phyloP scores from a whole-genome alignment of 2,888 invertebrate species.

The Epistrophe grossulariae region DNA sequence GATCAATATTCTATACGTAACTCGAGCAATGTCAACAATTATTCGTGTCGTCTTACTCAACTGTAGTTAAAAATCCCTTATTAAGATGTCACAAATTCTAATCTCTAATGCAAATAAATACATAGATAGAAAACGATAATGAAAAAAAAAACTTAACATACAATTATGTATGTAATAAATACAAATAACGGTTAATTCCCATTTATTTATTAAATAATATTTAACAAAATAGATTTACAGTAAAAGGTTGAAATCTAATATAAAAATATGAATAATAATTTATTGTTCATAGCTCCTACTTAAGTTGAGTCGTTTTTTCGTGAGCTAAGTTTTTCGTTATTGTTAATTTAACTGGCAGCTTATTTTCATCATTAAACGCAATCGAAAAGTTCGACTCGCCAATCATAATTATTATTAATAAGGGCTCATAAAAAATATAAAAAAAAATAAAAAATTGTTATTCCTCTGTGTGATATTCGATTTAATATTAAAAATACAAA shows the following conservation, averaged over 20 bases:
- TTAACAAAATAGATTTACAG: slow-evolving; percentile 24
- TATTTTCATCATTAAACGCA: neutral
- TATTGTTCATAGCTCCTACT: slow-evolving; percentile 26
- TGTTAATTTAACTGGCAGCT: slow-evolving; percentile 4
- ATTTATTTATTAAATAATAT: slow-evolving; percentile 43
- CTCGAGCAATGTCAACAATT: slow-evolving; percentile 1
- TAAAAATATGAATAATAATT: slow-evolving; percentile 25
- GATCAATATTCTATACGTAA: neutral
- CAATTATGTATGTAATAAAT: slow-evolving; percentile 23
- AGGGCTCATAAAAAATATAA: slow-evolving; percentile 16
- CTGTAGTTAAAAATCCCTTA: slow-evolving; percentile 11
- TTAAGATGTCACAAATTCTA: slow-evolving; percentile 62
- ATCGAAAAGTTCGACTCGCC: neutral
- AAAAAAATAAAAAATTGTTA: slow-evolving; percentile 67
- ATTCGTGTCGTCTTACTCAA: neutral
- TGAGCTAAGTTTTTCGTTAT: neutral
- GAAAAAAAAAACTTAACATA: neutral
- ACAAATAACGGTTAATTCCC: slow-evolving; percentile 4
- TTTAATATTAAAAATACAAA: slow-evolving; percentile 72
- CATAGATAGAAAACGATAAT: slow-evolving; percentile 32
- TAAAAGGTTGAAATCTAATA: slow-evolving; percentile 2
- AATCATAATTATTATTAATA: slow-evolving; percentile 26
- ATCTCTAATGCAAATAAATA: slow-evolving; percentile 38
- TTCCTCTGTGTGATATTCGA: slow-evolving; percentile 78
- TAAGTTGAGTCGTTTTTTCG: slow-evolving; percentile 1